Percentiles rank a stretch among this genome's conserved stretches.
These are phyloP conservation scores for Holocentrus rufus DNA, from an alignment of 2,797 vertebrate genomes.

Conservation along the genomic window DNA sequence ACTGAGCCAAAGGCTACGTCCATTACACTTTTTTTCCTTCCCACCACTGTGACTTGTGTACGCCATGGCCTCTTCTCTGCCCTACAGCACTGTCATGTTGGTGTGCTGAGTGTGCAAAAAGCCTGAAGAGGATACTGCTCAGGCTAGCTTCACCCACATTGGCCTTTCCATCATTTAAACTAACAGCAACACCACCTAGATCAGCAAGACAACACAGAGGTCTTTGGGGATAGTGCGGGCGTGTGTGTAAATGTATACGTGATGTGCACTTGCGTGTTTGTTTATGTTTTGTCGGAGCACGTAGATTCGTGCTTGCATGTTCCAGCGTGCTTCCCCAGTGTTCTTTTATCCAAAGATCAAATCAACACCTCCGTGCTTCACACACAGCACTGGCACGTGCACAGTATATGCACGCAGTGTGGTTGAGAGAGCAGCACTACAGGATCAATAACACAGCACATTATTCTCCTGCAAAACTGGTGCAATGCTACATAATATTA, in stretches of 20 bases:
- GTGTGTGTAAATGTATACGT: neutral
- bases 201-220: constrained; percentile 51
- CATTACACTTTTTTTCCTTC: constrained; percentile 41
- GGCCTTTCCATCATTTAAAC: constrained; percentile 76
- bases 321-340: constrained; percentile 21
- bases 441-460: constrained; percentile 16
- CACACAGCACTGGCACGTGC: constrained; percentile 11
- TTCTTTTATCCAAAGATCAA: constrained; percentile 34
- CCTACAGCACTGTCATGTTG: constrained; percentile 75
- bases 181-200: constrained; percentile 64
- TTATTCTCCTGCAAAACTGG: constrained; percentile 9
- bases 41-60: constrained; percentile 54
- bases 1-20: constrained; percentile 43
- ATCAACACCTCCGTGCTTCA: constrained; percentile 40
- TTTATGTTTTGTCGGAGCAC: neutral
- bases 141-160: constrained; percentile 70
- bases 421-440: constrained; percentile 28
- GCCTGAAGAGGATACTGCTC: constrained; percentile 63
- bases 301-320: neutral
- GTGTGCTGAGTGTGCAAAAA: constrained; percentile 75
- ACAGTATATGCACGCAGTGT: constrained; percentile 23
- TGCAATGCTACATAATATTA: neutral
- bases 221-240: constrained; percentile 43
- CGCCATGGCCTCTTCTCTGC: constrained; percentile 71
- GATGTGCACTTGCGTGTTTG: neutral